Base-by-base conservation (phyloP, 2,888 invertebrate species). In the Brachylomia viminalis region DNA sequence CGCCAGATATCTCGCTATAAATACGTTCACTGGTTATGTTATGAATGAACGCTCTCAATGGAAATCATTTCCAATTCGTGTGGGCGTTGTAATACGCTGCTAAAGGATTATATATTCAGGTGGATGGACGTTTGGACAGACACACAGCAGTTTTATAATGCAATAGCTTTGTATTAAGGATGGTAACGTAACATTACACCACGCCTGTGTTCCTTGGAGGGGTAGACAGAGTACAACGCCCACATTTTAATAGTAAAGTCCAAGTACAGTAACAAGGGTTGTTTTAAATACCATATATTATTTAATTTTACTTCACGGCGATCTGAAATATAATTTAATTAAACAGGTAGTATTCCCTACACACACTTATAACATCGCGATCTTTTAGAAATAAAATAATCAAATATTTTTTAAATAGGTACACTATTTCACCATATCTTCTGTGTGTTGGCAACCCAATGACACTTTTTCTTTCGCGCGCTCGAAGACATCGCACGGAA, bases 1-100 rank as follows among this genome's bases (percentile, higher is more conserved):
- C 27, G 82, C 86, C 84, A 80, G 82, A 87, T 79, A 83, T 75
- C 77, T 59, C 11, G 69, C 87, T 87, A 87, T 86, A 82, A 87
- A 87, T 87, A 87, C 77, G 33, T 70, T n/a, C 68, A 47, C 33
- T 65, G 56, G 61, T 73, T 79, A 69, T 85, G 61, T 73, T 79
- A 69, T 85, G 83, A 86, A 87, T 87, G 86, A 79, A 76, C 62
- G 17, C 59, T 67, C 75, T 86, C 79, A 77, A 83, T 85, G 77
- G 73, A 68, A 82, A 83, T 82, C 38, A 52, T 76, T 81, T 72
- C n/a, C 68, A 69, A 52, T 69, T 33, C 33, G 65, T 49, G 79
- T 81, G 79, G 79, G 79, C 49, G 82, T 49, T 27, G 49, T 47
- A 77, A 65, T 77, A 56, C 52, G 58, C 82, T 59, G 27, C 68